A percentile compares a stretch with the other conserved stretches of the same genome.
phyloP scores from a whole-genome alignment of 2,888 invertebrate genomes.

The Lepeophtheirus nordmannii region DNA sequence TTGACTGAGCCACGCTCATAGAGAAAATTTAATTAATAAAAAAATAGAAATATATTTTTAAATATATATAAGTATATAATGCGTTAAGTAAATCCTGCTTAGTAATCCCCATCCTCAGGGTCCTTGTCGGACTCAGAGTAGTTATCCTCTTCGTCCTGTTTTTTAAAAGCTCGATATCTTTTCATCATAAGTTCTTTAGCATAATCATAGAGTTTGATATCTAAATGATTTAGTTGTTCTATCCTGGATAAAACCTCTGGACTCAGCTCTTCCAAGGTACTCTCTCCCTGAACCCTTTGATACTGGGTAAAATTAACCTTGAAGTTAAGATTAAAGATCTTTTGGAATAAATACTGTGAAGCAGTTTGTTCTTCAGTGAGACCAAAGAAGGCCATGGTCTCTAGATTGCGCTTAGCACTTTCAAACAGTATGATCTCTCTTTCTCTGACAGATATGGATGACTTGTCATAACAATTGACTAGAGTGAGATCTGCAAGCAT shows the following conservation, averaged over 20 bases:
- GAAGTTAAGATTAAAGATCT: slow-evolving; percentile 77
- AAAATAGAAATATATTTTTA: background rate
- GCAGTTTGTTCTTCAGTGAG: slow-evolving; percentile 86
- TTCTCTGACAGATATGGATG: slow-evolving; percentile 46
- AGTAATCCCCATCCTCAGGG: background rate
- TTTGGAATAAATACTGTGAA: slow-evolving; percentile 84
- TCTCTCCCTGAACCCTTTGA: slow-evolving; percentile 71
- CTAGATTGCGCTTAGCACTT: slow-evolving; percentile 86
- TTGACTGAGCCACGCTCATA: too few species aligned
- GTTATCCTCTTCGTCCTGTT: slow-evolving; percentile 62
- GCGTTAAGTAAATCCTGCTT: background rate
- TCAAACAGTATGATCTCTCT: slow-evolving; percentile 71
- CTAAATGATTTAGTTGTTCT: slow-evolving; percentile 64
- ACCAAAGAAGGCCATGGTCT: slow-evolving; percentile 91
- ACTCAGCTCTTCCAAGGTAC: slow-evolving; percentile 59
- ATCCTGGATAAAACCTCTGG: slow-evolving; percentile 58
- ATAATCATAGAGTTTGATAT: slow-evolving; percentile 80
- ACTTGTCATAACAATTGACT: slow-evolving; percentile 80
- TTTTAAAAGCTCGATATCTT: slow-evolving; percentile 63
- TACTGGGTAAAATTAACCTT: slow-evolving; percentile 80
- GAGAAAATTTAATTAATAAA: too few species aligned
- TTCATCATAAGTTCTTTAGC: slow-evolving; percentile 63
- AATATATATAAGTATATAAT: background rate
- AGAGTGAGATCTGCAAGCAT: slow-evolving; percentile 85
- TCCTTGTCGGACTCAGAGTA: slow-evolving; percentile 32